Base-by-base conservation (phyloP, 2,797 vertebrate genomes). In the Huso huso region DNA sequence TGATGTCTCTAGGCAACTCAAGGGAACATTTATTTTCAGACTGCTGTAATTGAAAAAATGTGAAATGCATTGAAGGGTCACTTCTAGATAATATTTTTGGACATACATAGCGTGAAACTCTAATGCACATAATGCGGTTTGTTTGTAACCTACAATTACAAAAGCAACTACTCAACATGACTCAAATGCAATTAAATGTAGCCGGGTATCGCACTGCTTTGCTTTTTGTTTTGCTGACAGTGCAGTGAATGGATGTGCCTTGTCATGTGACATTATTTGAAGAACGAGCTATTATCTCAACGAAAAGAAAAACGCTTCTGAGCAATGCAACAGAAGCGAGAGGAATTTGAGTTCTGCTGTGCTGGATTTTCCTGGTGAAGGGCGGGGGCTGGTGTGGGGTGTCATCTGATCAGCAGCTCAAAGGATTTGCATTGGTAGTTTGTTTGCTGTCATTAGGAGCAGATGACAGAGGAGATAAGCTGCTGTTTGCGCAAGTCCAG, bases 291-390 rank as follows among this genome's bases (percentile, higher is more conserved):
- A 85, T 90, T 89, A 87, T 89, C 83, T 86, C 82, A 82, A 83
- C 87, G 80, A 86, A 87, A 88, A 87, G 84, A 84, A 88, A 88
- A 84, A 81, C 76, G 70, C 81, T 84, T 88, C 83, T 82, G 78
- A 86, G 81, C 82, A 84, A 81, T 82, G 81, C 79, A 84, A 84
- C 81, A 87, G 86, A 89, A 89, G 82, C 83, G 80, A 78, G 80
- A 88, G 86, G 89, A 90, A 90, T 90, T 85, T 90, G 83, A 73
- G 70, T 81, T 87, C 81, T 85, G 84, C 84, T 84, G 82, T 86
- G 84, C 80, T 83, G 85, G 85, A 82, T 84, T 86, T 84, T 84
- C 80, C 83, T 64, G 62, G 68, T 66, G 59, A 63, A 53, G 51
- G 60, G 60, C 70, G 37, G 37, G 37, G 4, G 37, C 37, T 37